These are phyloP conservation scores for Cinclus cinclus DNA, from an alignment of 2,113 vertebrate species.

Conservation along the genomic window DNA sequence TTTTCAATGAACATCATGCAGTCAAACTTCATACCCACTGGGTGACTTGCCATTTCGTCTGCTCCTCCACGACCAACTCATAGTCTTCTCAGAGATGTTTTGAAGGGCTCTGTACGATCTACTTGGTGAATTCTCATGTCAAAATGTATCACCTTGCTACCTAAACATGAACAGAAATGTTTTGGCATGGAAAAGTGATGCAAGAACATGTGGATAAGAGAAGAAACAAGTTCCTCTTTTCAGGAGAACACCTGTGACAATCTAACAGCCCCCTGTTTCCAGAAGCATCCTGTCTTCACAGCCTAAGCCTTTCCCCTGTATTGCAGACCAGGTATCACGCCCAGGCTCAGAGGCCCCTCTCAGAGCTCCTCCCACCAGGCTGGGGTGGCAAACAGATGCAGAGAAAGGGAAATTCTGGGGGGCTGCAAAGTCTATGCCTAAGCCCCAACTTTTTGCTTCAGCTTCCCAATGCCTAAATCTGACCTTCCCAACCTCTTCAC, in stretches of 20 bases:
- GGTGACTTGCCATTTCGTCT: not conserved
- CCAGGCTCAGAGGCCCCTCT: not conserved
- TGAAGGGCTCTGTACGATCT: not conserved
- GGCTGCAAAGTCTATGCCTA: not conserved
- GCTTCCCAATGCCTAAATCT: not conserved
- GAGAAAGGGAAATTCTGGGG: not conserved
- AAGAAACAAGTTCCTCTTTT: not conserved
- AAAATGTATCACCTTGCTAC: not conserved
- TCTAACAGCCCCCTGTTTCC: not conserved
- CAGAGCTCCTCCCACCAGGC: not conserved
- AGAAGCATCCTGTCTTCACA: not conserved
- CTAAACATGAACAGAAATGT: not conserved
- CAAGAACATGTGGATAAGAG: not conserved
- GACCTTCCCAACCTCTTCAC: not conserved
- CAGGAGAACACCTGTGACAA: not conserved
- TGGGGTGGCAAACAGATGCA: not conserved
- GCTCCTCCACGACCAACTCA: not conserved
- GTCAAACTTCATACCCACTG: not conserved
- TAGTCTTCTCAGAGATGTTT: not conserved
- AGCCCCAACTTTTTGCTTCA: not conserved
- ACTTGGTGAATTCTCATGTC: not conserved
- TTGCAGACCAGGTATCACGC: not conserved
- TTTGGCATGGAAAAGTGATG: not conserved
- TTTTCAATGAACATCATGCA: not conserved
- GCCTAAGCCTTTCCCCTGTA: not conserved